Conservation (phyloP, 2,113 vertebrate genomes). For the Sitta europaea region DNA sequence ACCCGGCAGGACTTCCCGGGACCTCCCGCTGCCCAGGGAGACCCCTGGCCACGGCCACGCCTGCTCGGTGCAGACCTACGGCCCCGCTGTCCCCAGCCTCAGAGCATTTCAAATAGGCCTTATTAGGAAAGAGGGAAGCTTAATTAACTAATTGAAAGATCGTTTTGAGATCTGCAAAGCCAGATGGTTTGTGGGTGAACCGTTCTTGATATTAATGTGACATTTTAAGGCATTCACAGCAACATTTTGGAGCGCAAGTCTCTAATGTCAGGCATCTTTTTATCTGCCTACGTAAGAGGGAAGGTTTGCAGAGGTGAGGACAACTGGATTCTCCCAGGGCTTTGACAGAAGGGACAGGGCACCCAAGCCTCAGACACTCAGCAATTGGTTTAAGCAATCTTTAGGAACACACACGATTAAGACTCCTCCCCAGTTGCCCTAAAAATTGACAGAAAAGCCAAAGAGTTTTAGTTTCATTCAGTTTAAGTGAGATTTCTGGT, state of each 20-base stretch:
- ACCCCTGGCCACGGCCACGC: background rate
- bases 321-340: background rate
- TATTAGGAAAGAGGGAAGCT: slow-evolving; percentile 20
- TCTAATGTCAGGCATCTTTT: slow-evolving; percentile 1
- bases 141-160: slow-evolving; percentile 37
- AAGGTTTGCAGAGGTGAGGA: background rate
- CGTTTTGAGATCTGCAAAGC: background rate
- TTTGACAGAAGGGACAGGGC: background rate
- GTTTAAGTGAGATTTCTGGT: background rate
- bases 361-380: background rate
- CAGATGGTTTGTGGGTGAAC: slow-evolving; percentile 53
- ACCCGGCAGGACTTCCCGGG: background rate
- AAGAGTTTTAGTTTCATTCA: background rate
- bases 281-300: background rate
- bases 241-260: background rate
- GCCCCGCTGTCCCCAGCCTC: background rate
- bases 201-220: background rate
- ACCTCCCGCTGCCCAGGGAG: fast-evolving
- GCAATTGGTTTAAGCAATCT: background rate
- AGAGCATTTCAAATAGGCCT: background rate
- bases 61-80: background rate
- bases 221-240: slow-evolving; percentile 18
- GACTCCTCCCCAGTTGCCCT: background rate
- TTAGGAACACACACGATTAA: background rate
- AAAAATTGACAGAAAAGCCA: background rate